phyloP scores from a whole-genome alignment of 2,888 invertebrate genomes.

The Sicus ferrugineus region DNA sequence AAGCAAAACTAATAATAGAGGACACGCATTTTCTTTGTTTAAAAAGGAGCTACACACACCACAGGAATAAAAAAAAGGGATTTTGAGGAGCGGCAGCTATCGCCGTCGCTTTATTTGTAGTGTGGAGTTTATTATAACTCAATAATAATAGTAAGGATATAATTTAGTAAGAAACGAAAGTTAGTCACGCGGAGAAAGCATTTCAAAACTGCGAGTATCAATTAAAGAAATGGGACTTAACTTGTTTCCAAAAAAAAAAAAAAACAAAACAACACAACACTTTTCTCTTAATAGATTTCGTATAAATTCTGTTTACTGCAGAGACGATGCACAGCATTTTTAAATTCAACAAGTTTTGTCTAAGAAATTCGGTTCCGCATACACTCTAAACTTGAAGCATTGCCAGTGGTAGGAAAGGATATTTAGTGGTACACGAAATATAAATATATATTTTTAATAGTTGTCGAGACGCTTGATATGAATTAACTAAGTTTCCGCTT shows the following conservation, averaged over 20 bases:
- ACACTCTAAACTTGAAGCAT: constrained; percentile 33
- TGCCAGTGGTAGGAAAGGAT: constrained; percentile 18
- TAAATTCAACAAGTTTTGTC: neutral
- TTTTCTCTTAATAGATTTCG: neutral
- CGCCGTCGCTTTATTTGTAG: constrained; percentile 29
- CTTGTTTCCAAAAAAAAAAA: constrained; percentile 24
- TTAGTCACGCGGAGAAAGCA: constrained; percentile 12
- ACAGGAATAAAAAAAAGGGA: neutral
- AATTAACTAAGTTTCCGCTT: neutral
- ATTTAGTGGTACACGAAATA: neutral
- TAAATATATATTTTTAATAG: constrained; percentile 20
- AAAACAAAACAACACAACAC: neutral
- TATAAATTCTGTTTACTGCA: neutral
- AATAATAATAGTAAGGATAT: constrained; percentile 29
- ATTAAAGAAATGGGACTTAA: constrained; percentile 28
- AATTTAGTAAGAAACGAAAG: constrained; percentile 25
- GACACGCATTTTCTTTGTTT: constrained; percentile 22
- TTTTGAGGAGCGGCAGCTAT: neutral
- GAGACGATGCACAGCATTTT: neutral
- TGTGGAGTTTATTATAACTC: constrained; percentile 31
- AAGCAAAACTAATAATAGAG: constrained; percentile 19
- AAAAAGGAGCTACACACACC: constrained; percentile 18
- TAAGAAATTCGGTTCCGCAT: constrained; percentile 13
- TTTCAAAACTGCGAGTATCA: constrained; percentile 20
- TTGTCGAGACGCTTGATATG: constrained; percentile 1